Base-by-base conservation (phyloP, 1,140 invertebrate species). In the Papilio polytes region DNA sequence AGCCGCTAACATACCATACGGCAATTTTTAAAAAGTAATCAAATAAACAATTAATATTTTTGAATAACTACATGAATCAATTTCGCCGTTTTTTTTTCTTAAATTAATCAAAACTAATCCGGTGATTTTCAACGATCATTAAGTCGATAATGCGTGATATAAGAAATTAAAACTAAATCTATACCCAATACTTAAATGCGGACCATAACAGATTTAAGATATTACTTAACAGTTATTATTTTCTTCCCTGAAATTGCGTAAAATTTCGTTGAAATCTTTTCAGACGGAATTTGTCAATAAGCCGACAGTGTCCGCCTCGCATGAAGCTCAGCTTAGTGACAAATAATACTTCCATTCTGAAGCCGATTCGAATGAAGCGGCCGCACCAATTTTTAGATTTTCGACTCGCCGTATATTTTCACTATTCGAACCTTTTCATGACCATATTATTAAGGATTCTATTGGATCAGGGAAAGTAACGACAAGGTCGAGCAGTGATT, bases 11-110 rank as follows among this genome's bases (percentile, higher is more conserved):
- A 78, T 86, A 83, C 82, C 86, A 87, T 82, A 85, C 82, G 85
- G 84, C 80, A 86, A 85, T 84, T 86, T 84, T 85, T 85, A 88
- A 89, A 90, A 88, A 89, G 85, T 87, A 15, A 70, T 80, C 59
- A 74, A 82, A 85, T 83, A 85, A 84, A 66, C 78, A 85, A 86
- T 85, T 84, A 85, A 85, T 80, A 51, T 66, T 80, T 70, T 1
- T 70, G 12, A 3, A 70, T 70, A 70, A 70, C 18, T 36, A 41
- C 12, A 56, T 20, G 18, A 20, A n/a, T 20, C 7, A 9, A 10
- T 6, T 51, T 56, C 2, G 9, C 2, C n/a, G 36, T 41, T 20
- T 56, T 56, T 56, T 56, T 56, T 15, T n/a, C n/a, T n/a, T n/a
- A n/a, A 56, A 18, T n/a, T 18, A 15, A n/a, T 56, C 18, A 20